A percentile compares a stretch with the other conserved stretches of the same genome.
phyloP scores from a whole-genome alignment of 2,797 vertebrate species.

The Nannoperca australis region DNA sequence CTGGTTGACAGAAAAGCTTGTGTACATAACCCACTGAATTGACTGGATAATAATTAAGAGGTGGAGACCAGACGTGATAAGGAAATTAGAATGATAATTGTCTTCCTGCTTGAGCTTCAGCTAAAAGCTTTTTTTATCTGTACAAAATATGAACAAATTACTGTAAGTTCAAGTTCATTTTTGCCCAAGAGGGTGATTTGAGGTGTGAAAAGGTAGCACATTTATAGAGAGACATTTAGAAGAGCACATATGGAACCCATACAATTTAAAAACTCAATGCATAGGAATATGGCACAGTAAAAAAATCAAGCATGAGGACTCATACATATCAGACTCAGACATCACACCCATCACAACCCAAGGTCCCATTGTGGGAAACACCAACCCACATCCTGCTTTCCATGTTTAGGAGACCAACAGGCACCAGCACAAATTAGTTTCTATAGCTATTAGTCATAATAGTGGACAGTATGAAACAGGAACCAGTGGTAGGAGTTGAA shows the following conservation, averaged over 20 bases:
- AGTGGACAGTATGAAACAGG: constrained; percentile 40
- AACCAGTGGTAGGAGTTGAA: constrained; percentile 23
- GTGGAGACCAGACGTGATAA: constrained; percentile 29
- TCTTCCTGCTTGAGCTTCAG: constrained; percentile 25
- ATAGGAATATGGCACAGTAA: background rate
- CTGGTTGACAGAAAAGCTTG: constrained; percentile 23
- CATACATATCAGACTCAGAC: background rate
- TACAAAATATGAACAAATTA: constrained; percentile 10
- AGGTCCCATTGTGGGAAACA: constrained; percentile 29
- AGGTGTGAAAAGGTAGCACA: background rate
- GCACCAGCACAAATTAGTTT: constrained; percentile 50
- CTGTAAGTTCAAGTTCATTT: background rate
- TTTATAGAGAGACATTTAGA: constrained; percentile 10
- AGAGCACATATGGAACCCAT: background rate
- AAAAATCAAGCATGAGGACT: background rate
- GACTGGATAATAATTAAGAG: constrained; percentile 40
- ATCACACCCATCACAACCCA: constrained; percentile 7
- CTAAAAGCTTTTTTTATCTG: constrained; percentile 1
- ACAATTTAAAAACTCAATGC: background rate
- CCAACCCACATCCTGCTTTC: constrained; percentile 22
- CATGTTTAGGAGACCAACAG: constrained; percentile 35
- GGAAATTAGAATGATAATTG: constrained; percentile 33
- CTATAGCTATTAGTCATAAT: constrained; percentile 50
- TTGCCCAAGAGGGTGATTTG: background rate
- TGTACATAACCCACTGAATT: constrained; percentile 13